Evolutionary conservation across 2,888 invertebrate species (phyloP).

Genomic region (Hypercompe scribonia): DNA sequence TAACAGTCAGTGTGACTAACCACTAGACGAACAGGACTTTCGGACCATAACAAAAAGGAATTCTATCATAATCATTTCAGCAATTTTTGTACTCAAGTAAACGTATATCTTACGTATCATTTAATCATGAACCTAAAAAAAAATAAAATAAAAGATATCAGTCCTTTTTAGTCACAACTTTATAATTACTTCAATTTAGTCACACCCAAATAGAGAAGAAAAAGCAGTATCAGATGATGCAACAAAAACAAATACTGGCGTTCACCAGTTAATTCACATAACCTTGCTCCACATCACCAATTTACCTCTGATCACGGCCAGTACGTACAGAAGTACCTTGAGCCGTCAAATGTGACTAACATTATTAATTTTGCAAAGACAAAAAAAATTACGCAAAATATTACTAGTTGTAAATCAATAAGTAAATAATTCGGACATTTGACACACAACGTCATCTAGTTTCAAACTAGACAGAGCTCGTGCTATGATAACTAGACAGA

Average conservation of each 20-base stretch:
- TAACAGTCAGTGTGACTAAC: too few species aligned
- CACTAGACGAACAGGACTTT: too few species aligned
- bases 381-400: not conserved
- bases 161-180: not conserved
- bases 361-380: not conserved
- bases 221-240: slow-evolving; percentile 15
- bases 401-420: not conserved
- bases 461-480: too few species aligned
- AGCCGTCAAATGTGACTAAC: slow-evolving; percentile 6
- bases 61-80: too few species aligned
- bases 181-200: not conserved
- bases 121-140: too few species aligned
- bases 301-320: slow-evolving; percentile 39
- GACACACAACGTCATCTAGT: too few species aligned
- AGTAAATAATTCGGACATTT: too few species aligned
- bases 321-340: slow-evolving; percentile 26
- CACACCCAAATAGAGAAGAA: not conserved
- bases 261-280: slow-evolving; percentile 38
- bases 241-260: slow-evolving; percentile 17
- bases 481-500: too few species aligned
- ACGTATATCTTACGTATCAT: too few species aligned
- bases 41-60: too few species aligned
- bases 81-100: too few species aligned
- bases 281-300: slow-evolving; percentile 47
- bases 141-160: too few species aligned